These are phyloP conservation scores for Oligia strigilis DNA, from an alignment of 2,888 invertebrate species.

Conservation along the genomic window DNA sequence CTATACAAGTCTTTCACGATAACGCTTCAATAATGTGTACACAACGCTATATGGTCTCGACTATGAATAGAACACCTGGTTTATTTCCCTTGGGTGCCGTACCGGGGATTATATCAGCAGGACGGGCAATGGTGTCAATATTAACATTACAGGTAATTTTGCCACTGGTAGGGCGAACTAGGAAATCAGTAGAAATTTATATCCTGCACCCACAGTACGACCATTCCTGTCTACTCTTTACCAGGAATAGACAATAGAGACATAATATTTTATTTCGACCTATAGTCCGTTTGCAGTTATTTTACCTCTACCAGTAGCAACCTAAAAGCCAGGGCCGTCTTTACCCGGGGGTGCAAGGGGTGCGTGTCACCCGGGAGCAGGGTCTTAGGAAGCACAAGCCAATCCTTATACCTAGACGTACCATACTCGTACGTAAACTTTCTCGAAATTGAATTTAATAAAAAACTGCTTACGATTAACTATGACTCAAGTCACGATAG, in stretches of 20 bases:
- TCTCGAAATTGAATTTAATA: too few species aligned
- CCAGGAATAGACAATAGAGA: not conserved
- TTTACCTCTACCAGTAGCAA: too few species aligned
- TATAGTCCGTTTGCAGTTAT: too few species aligned
- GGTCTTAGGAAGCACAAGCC: too few species aligned
- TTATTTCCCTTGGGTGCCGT: constrained; percentile 54
- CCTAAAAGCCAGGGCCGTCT: not conserved
- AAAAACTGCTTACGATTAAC: too few species aligned
- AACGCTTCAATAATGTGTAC: constrained; percentile 40
- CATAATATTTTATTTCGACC: not conserved
- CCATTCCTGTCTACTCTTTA: not conserved
- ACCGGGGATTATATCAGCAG: constrained; percentile 38
- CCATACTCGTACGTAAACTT: too few species aligned
- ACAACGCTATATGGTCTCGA: constrained; percentile 12
- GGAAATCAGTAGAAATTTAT: not conserved
- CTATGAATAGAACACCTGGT: constrained; percentile 55
- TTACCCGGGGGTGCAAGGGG: too few species aligned
- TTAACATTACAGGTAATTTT: constrained; percentile 5
- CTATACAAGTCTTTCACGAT: constrained; percentile 16
- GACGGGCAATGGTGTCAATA: constrained; percentile 20
- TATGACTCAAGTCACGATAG: too few species aligned
- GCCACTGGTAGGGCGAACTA: not conserved
- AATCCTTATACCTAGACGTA: too few species aligned
- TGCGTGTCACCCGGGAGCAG: too few species aligned
- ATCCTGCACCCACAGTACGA: not conserved